Evolutionary conservation across 2,797 vertebrate species (phyloP), one percentile per base, ranked within the genome.

Genomic region (Distichodus sexfasciatus): DNA sequence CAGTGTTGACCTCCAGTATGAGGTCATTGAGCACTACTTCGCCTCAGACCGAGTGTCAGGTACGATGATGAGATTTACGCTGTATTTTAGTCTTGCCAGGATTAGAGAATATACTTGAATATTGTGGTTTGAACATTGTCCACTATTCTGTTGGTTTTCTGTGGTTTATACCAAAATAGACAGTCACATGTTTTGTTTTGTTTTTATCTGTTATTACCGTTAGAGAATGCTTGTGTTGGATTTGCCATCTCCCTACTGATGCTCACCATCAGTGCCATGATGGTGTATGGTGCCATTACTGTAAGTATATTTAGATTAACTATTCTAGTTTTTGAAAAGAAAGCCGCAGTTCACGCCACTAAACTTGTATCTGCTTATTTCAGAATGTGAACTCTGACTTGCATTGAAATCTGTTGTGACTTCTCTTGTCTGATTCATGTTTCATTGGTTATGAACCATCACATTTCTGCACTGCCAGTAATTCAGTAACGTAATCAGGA

Each of bases 211-310:
- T 63, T 62, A 28, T 69, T 54, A 40, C 46, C 21, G 57, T 2
- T 86, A 98, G 97, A 98, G 88, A 98, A 98, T 29, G 96, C 95
- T 78, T 98, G 95, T 0, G 94, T 99, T 79, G 93, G 96, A 57
- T 98, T 99, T 78, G 95, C 96, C 71, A 94, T 99, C 84, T 97
- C 95, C 59, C 93, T 98, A 50, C 90, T 99, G 82, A 97, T 98
- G 95, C 96, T 99, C 88, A 96, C 96, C n/a, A 97, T 98, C 90
- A 99, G 97, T 81, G 95, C 95, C 66, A 98, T 99, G 96, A 94
- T 99, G 95, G 96, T 99, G 33, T 99, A 99, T 0, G 97, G 97
- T 75, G 96, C 97, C 19, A 96, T 98, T 44, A 95, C 96, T 76
- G 97, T 99, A 91, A 96, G 97, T 94, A 75, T 64, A 21, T 19